Base-by-base conservation (phyloP, 2,888 invertebrate genomes). In the Seira musarum region DNA sequence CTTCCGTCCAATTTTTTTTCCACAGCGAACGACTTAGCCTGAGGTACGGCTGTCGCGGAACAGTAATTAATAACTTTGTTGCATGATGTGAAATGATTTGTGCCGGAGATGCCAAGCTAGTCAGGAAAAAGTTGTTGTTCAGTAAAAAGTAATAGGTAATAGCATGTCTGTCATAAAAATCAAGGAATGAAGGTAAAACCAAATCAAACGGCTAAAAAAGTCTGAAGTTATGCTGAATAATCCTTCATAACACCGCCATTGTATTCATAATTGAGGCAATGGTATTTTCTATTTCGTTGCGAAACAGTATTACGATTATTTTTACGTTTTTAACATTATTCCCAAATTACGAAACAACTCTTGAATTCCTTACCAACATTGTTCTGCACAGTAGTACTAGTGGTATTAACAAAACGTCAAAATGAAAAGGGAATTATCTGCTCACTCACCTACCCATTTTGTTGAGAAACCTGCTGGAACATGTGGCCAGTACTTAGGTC, bases 31-130 rank as follows among this genome's bases (percentile, higher is more conserved):
- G 57, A 13, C 57, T n/a, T 15, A 5, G 57, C 57, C 57, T 57
- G 15, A 8, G 57, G 57, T 57, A 57, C 17, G 57, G 57, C 57
- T 57, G 8, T 57, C 57, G 6, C 57, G 17, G 57, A 8, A 17
- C 10, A 57, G 57, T 57, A 57, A 57, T 57, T 57, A 57, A 57
- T 57, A 57, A 57, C 57, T 57, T 5, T 40, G 40, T 70, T 25
- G 53, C 70, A 70, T 70, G 70, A 22, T 24, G 5, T 21, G n/a
- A 60, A 70, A 70, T 70, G 61, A 70, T 70, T 70, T 70, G 61
- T 70, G 70, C 40, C n/a, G n/a, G n/a, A n/a, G n/a, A n/a, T n/a
- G n/a, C n/a, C n/a, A n/a, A n/a, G n/a, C n/a, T n/a, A n/a, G n/a
- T n/a, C n/a, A n/a, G n/a, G n/a, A n/a, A n/a, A n/a, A n/a, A n/a